phyloP scores from a whole-genome alignment of 2,888 invertebrate species.

The Ypsolopha sequella region DNA sequence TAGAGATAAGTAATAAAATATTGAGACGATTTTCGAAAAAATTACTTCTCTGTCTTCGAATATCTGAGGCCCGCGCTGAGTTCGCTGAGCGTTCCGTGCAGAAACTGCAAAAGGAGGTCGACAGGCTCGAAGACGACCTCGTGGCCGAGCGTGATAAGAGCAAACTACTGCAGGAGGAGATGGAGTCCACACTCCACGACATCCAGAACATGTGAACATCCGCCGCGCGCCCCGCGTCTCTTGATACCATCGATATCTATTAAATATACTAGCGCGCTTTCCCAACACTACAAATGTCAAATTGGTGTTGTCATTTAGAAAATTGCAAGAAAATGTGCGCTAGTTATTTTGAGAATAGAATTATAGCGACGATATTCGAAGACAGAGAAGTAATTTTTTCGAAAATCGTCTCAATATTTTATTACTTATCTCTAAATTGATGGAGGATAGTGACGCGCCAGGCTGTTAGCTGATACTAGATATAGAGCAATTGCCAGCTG shows the following conservation, averaged over 20 bases:
- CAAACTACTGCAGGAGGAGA: conserved; percentile 96
- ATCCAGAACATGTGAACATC: conserved; percentile 96
- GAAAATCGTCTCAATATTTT: conserved; percentile 4
- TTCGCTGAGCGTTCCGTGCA: conserved; percentile 99
- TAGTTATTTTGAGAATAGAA: no score
- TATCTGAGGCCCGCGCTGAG: conserved; percentile 97
- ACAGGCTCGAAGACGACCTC: conserved; percentile 99
- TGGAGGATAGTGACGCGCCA: conserved; percentile 31
- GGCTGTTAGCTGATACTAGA: conserved; percentile 54
- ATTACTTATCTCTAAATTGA: conserved; percentile 11
- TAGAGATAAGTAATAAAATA: conserved; percentile 12
- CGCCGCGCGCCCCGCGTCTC: conserved; percentile 17
- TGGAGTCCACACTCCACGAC: conserved; percentile 99
- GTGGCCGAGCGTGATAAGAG: conserved; percentile 95
- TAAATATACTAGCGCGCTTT: conserved; percentile 18
- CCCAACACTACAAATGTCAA: conserved; percentile 14
- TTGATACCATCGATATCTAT: conserved; percentile 13
- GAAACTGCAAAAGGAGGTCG: conserved; percentile 99
- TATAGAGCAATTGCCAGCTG: conserved; percentile 66
- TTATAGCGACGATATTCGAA: background rate
- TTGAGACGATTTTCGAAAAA: background rate
- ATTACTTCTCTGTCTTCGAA: background rate
- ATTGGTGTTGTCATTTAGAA: conserved; percentile 14
- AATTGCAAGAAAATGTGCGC: no score
- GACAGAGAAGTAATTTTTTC: background rate